Evolutionary conservation across 37 sponge, comb jelly and placozoan genomes (phyloP).

Genomic region (Ianthella basta): DNA sequence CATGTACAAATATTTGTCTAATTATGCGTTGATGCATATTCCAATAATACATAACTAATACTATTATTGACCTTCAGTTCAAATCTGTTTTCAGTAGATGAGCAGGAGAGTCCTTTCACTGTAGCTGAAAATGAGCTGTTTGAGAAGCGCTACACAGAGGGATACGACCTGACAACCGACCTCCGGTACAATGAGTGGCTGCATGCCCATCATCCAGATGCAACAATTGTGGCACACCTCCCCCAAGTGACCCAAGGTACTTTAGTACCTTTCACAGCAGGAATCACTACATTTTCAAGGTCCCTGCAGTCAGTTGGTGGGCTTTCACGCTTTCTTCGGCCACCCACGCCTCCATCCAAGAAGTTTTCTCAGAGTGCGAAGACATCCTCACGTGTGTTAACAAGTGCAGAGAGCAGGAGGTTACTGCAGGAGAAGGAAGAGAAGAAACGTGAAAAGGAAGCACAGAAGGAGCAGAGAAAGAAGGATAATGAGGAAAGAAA

Average conservation of each 20-base stretch:
- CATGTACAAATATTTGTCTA: neutral
- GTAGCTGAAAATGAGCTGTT: slow-evolving; percentile 3
- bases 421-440: neutral
- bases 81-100: neutral
- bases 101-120: slow-evolving; percentile 20
- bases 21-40: too few relatives aligned
- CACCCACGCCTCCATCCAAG: neutral
- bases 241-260: neutral
- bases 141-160: neutral
- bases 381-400: neutral
- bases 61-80: too few relatives aligned
- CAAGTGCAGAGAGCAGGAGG: slow-evolving; percentile 21
- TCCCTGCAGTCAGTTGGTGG: too few relatives aligned
- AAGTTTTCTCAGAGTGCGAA: slow-evolving; percentile 8
- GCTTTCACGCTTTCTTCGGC: slow-evolving; percentile 1
- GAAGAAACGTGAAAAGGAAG: slow-evolving; percentile 8
- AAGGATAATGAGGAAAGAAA: slow-evolving; percentile 8
- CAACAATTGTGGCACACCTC: neutral
- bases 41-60: too few relatives aligned
- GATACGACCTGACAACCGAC: too few relatives aligned
- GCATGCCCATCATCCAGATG: neutral
- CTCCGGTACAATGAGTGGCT: neutral
- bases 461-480: neutral
- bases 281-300: neutral
- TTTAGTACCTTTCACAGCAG: neutral